A percentile compares a stretch with the other conserved stretches of the same genome.
Conservation (phyloP, 2,888 invertebrate genomes). For the Parapristionchus giblindavisi region DNA sequence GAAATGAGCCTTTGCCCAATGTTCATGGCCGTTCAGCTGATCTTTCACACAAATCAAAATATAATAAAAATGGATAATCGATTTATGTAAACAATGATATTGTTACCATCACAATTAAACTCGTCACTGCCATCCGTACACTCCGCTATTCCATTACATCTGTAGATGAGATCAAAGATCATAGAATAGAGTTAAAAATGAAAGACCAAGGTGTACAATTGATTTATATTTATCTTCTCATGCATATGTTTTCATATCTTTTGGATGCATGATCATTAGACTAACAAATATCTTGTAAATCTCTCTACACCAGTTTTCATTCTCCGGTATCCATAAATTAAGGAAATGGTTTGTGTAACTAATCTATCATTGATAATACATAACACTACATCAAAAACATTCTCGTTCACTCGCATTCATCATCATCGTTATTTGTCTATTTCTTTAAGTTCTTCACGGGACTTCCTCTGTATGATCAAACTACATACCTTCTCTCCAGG, state of each 20-base stretch:
- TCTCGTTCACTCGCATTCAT: not conserved
- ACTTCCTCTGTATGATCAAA: conserved; percentile 12
- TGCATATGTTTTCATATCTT: not conserved
- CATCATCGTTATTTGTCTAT: not conserved
- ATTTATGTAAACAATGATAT: no score
- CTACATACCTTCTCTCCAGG: conserved; percentile 46
- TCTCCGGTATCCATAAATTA: no score
- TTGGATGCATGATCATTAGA: not conserved
- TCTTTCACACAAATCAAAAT: not conserved
- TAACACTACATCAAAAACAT: no score
- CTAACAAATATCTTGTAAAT: no score
- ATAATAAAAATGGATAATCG: not conserved
- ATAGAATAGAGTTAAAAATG: not conserved
- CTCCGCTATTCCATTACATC: conserved; percentile 68
- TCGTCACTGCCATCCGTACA: conserved; percentile 69
- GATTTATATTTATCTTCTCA: not conserved
- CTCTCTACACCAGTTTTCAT: no score
- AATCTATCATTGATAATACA: no score
- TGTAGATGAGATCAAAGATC: conserved; percentile 32
- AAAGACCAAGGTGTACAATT: not conserved
- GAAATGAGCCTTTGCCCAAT: not conserved
- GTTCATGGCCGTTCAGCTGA: not conserved
- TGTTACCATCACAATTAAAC: conserved; percentile 62
- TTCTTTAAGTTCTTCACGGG: not conserved
- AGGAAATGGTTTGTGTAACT: no score